Evolutionary conservation across 2,888 invertebrate genomes (phyloP).

Genomic region (Hoplodrina blanda): DNA sequence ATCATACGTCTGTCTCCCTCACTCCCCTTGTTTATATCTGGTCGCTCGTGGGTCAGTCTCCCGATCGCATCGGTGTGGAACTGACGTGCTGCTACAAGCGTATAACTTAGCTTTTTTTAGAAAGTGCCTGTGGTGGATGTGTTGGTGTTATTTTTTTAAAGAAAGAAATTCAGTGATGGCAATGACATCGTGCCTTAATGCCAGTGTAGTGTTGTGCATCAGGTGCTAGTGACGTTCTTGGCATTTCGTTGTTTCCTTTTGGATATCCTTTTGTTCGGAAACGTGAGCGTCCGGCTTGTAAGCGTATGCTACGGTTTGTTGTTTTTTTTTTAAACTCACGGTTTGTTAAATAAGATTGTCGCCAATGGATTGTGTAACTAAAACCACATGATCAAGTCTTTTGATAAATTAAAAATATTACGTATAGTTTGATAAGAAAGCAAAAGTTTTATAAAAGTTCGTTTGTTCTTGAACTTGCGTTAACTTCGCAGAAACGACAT

Average conservation of each 20-base stretch:
- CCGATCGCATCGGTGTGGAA: slow-evolving; percentile 67
- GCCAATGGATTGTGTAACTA: slow-evolving; percentile 40
- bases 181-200: slow-evolving; percentile 68
- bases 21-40: slow-evolving; percentile 77
- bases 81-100: slow-evolving; percentile 69
- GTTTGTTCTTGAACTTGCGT: slow-evolving; percentile 20
- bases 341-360: slow-evolving; percentile 58
- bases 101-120: slow-evolving; percentile 65
- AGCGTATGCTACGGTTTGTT: slow-evolving; percentile 67
- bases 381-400: not conserved
- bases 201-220: slow-evolving; percentile 66
- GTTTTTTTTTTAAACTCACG: slow-evolving; percentile 60
- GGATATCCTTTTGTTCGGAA: slow-evolving; percentile 77
- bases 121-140: slow-evolving; percentile 74
- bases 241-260: slow-evolving; percentile 71
- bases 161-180: slow-evolving; percentile 63
- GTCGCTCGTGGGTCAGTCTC: slow-evolving; percentile 78
- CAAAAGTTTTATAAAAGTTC: slow-evolving; percentile 25
- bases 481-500: slow-evolving; percentile 6
- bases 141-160: slow-evolving; percentile 66
- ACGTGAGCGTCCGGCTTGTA: slow-evolving; percentile 65
- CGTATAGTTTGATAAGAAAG: not conserved
- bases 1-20: slow-evolving; percentile 80
- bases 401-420: not conserved
- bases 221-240: slow-evolving; percentile 75